Evolutionary conservation across 2,888 invertebrate genomes (phyloP), one percentile per base, ranked within the genome.

Genomic region (Shargacucullia verbasci): DNA sequence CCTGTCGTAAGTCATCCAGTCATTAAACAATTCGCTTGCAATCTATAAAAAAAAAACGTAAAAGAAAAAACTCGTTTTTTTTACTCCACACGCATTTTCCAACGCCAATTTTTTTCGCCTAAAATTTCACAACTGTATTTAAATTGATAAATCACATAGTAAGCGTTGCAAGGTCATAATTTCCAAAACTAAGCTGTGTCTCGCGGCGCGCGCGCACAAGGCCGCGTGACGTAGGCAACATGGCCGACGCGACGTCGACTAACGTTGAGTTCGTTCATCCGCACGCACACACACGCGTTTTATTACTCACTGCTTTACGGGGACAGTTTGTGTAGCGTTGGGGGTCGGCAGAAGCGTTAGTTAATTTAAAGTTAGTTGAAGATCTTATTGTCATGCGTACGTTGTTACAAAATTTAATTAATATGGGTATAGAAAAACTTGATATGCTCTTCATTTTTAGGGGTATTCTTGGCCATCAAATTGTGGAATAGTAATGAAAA

Each of bases 171-270:
- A 68, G 67, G 67, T 59, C 67, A 66, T 70, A 54, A 65, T 68
- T 68, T 68, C 47, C 71, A 59, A 65, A 59, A 70, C 49, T 65
- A 59, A 65, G 66, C 67, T 54, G 39, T 38, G 53, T 60, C 44
- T 40, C 53, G 45, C 56, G 52, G 65, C 65, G 67, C 68, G 60
- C 49, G 60, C 66, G 73, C 56, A 53, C 76, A 73, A 73, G 73
- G 73, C 49, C 74, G 74, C 34, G 53, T 76, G 76, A 73, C 74
- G 74, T 73, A 31, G 37, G 13, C 73, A 76, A 76, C 41, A 73
- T 73, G 67, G 76, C 76, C 44, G 73, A 59, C 59, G 48, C 29
- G 49, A 35, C 65, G 61, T 13, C 56, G 59, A 33, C 15, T 62
- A 62, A 56, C 50, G 44, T 8, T 9, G 73, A 75, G 73, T 72